Evolutionary conservation across 2,888 invertebrate species (phyloP).

Genomic region (Macroteleia sp.): DNA sequence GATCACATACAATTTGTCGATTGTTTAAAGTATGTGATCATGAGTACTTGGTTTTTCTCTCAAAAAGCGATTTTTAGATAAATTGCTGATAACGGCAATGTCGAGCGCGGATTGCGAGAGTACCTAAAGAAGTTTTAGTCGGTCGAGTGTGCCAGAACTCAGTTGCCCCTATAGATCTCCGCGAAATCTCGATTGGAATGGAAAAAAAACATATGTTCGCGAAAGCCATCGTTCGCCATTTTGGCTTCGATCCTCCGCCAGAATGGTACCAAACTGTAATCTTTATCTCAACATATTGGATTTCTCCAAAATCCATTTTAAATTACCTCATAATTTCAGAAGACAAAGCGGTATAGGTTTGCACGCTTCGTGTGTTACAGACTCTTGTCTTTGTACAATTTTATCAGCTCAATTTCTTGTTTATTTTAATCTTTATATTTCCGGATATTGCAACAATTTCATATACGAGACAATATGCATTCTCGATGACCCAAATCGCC

Average conservation of each 20-base stretch:
- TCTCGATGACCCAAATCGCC: constrained; percentile 19
- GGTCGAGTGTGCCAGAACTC: constrained; percentile 38
- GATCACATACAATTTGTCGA: constrained; percentile 28
- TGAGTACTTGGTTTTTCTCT: constrained; percentile 11
- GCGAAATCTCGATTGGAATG: constrained; percentile 59
- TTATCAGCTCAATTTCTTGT: constrained; percentile 28
- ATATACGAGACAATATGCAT: background rate
- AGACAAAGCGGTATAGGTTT: constrained; percentile 46
- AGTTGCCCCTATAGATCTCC: constrained; percentile 46
- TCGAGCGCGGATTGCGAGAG: constrained; percentile 35
- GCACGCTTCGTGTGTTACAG: constrained; percentile 15
- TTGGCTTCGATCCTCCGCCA: constrained; percentile 52
- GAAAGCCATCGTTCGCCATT: constrained; percentile 59
- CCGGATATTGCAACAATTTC: background rate
- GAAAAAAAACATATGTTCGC: constrained; percentile 61
- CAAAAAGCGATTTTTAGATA: constrained; percentile 41
- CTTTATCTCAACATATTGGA: constrained; percentile 62
- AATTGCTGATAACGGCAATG: constrained; percentile 50
- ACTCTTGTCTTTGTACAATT: constrained; percentile 34
- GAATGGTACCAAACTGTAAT: constrained; percentile 52
- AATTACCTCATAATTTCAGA: constrained; percentile 55
- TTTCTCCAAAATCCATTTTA: constrained; percentile 51
- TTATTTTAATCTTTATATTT: constrained; percentile 12
- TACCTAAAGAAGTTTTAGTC: constrained; percentile 31
- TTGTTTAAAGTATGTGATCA: constrained; percentile 25